Conservation (phyloP, 2,888 invertebrate genomes). For the Furcula furcula region DNA sequence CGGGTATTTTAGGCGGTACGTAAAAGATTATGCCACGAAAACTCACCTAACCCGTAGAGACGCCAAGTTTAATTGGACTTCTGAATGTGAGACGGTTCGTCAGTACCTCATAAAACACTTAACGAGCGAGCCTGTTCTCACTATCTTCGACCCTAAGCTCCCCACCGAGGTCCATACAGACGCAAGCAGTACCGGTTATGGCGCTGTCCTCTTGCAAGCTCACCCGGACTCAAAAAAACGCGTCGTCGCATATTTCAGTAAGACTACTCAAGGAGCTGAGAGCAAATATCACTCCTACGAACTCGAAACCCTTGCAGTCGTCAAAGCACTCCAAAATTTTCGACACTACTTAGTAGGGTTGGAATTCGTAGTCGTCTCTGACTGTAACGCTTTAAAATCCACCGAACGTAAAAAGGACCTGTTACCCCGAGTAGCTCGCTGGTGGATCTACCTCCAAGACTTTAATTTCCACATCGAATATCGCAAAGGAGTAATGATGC, state of each 20-base stretch:
- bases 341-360: no score
- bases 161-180: constrained; percentile 10
- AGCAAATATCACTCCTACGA: constrained; percentile 11
- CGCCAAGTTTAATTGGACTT: constrained; percentile 3
- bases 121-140: constrained; percentile 12
- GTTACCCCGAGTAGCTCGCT: no score
- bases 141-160: constrained; percentile 11
- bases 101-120: constrained; percentile 2
- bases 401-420: no score
- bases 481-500: no score
- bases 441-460: no score
- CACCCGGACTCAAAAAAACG: constrained; percentile 10
- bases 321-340: no score
- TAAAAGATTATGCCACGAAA: constrained; percentile 8
- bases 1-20: constrained; percentile 25
- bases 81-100: constrained; percentile 1
- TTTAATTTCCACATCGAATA: no score
- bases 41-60: constrained; percentile 8
- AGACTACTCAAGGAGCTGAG: no score
- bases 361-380: no score
- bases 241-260: constrained; percentile 17
- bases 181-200: constrained; percentile 8
- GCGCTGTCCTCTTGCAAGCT: constrained; percentile 13
- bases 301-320: constrained; percentile 13
- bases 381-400: no score